Evolutionary conservation across 2,888 invertebrate species (phyloP), one percentile per base, ranked within the genome.

Genomic region (Platycheirus albimanus): DNA sequence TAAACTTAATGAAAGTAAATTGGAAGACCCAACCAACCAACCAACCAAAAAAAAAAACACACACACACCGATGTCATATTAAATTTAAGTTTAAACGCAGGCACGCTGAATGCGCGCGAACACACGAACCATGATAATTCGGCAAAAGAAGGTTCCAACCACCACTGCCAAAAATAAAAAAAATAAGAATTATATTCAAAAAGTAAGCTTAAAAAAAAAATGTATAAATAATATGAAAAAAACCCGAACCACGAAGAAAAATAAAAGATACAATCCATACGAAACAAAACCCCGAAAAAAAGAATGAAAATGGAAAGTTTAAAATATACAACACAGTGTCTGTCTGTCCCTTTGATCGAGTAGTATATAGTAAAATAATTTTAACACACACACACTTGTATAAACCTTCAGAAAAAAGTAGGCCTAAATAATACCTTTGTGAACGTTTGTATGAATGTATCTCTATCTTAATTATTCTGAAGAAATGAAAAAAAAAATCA

Each of bases 1-100:
- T 47, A 67, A 58, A 52, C 71, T 74, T 74, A 83, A 83, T 83
- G 83, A 83, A 83, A 83, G 77, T 83, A 83, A 83, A 83, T 83
- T 83, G 72, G 83, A 77, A 83, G 83, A 78, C 78, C 72, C 78
- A 72, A 78, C 71, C 51, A 52, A 63, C 41, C 24, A 43, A 11
- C 54, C 10, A 36, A 15, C 20, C 20, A 19, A 36, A 33, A 45
- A 45, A 66, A 30, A 38, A 45, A 5, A 4, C 11, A 17, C 19
- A 19, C 11, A 33, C 52, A 17, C 24, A 38, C 28, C 2, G 19
- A 30, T n/a, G 43, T 61, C 58, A 45, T 30, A 49, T 5, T 6
- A 49, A 6, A 43, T 43, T 43, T 10, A 56, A 38, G 38, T 20
- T 20, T 56, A 38, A 58, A 41, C 24, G 7, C 28, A 58, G 15